Evolutionary conservation across 2,888 invertebrate species (phyloP), one percentile per base, ranked within the genome.

Genomic region (Gymnoscelis rufifasciata): DNA sequence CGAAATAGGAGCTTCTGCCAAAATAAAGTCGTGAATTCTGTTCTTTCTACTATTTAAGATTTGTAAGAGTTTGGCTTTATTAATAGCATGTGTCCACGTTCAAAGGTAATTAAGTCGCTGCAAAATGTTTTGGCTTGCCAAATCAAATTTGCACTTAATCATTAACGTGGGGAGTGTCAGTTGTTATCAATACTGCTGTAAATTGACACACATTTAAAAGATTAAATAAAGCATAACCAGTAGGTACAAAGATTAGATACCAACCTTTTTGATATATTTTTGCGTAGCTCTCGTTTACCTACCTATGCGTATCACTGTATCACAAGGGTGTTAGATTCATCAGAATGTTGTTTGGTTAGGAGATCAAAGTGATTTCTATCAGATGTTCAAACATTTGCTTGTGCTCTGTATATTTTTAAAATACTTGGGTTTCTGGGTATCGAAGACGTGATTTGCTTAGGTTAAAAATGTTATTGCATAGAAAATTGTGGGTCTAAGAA

Each of bases 401-500:
- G 30, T 14, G 40, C 37, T 44, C 26, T 30, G 26, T 50, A 38
- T 42, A 50, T 45, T 39, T 42, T 7, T 15, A 35, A 23, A 35
- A 35, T 19, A 11, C 19, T 35, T 11, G 10, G 33, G 19, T 35
- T 35, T 35, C 10, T 19, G 15, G 2, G 10, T 35, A 12, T 19
- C 19, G 29, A 11, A 29, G 15, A 29, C 29, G 24, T 6, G 28
- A 28, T 3, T 19, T 19, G 19, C 19, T 19, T 19, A 19, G 64
- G 67, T 71, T 75, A 71, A 26, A 26, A 26, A 26, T n/a, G n/a
- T 6, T 26, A 7, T 26, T 26, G 8, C 26, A 7, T 26, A 26
- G 5, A 3, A 42, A 50, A 51, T 43, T 39, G 26, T 64, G 65
- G 60, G 69, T 64, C 48, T 64, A 60, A 28, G 49, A 15, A 10